phyloP scores from a whole-genome alignment of 1,140 invertebrate genomes.

The Tetramorium simillimum region DNA sequence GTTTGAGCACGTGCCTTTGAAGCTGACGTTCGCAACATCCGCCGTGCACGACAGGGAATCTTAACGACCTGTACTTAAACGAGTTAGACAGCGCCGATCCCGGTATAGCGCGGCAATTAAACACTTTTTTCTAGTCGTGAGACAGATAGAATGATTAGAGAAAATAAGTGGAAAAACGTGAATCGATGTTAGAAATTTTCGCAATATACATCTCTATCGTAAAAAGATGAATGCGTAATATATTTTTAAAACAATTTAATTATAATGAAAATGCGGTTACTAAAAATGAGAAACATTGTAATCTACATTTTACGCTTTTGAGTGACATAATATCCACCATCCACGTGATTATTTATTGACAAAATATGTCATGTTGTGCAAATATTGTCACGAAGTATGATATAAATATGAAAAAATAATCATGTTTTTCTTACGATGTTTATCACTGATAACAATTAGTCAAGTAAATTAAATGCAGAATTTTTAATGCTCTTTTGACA shows the following conservation, averaged over 20 bases:
- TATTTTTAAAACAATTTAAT: background rate
- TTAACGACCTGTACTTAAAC: constrained; percentile 31
- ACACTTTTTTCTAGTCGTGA: background rate
- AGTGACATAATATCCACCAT: background rate
- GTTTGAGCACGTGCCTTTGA: constrained; percentile 36
- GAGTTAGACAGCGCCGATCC: constrained; percentile 18
- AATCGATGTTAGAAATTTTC: background rate
- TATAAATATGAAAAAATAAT: background rate
- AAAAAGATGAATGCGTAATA: background rate
- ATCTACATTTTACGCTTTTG: background rate
- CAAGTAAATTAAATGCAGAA: background rate
- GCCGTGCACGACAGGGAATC: constrained; percentile 19
- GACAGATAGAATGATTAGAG: background rate
- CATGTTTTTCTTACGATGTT: background rate
- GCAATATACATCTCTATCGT: background rate
- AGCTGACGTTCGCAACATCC: constrained; percentile 32
- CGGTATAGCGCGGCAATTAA: background rate
- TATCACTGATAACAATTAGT: background rate
- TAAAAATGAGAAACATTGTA: background rate
- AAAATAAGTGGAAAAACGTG: background rate
- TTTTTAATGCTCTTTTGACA: background rate
- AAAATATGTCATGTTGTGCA: background rate
- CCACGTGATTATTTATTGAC: background rate
- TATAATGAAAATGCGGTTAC: background rate
- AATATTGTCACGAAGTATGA: background rate